A percentile compares a stretch with the other conserved stretches of the same genome.
Evolutionary conservation across 2,888 invertebrate species (phyloP).

Genomic region (Marronus borbonicus): DNA sequence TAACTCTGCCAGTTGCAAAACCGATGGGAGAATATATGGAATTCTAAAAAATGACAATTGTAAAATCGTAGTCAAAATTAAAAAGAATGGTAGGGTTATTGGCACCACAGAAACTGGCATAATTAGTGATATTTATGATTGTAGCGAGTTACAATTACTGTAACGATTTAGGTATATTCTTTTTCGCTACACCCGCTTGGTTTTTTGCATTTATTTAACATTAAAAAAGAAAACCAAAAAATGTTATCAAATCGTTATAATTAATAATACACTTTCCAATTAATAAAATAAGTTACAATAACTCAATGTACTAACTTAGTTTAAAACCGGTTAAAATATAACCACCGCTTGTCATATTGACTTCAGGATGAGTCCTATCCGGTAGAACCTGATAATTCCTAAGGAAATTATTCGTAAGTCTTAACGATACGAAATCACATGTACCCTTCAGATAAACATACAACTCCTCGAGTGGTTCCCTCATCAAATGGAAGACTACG

Average conservation of each 20-base stretch:
- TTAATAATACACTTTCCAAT: constrained; percentile 5
- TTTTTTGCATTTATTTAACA: not conserved
- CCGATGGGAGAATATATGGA: too few species aligned
- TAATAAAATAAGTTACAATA: constrained; percentile 36
- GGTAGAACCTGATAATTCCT: constrained; percentile 92
- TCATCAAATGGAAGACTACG: constrained; percentile 85
- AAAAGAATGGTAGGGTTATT: too few species aligned
- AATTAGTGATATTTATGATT: too few species aligned
- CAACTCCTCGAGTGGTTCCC: constrained; percentile 89
- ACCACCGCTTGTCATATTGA: constrained; percentile 92
- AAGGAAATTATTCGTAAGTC: constrained; percentile 89
- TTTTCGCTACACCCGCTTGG: too few species aligned
- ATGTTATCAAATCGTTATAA: constrained; percentile 14
- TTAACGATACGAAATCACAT: constrained; percentile 81
- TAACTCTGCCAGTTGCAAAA: too few species aligned
- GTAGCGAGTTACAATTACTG: too few species aligned
- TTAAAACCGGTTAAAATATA: constrained; percentile 84
- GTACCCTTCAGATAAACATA: constrained; percentile 84
- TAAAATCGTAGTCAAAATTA: too few species aligned
- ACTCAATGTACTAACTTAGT: constrained; percentile 40
- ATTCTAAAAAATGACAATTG: too few species aligned
- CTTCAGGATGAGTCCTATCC: constrained; percentile 95
- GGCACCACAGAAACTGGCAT: too few species aligned
- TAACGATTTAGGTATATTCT: too few species aligned
- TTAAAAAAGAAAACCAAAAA: constrained; percentile 1